Evolutionary conservation across 2,113 vertebrate genomes (phyloP).

Genomic region (Eublepharis macularius): DNA sequence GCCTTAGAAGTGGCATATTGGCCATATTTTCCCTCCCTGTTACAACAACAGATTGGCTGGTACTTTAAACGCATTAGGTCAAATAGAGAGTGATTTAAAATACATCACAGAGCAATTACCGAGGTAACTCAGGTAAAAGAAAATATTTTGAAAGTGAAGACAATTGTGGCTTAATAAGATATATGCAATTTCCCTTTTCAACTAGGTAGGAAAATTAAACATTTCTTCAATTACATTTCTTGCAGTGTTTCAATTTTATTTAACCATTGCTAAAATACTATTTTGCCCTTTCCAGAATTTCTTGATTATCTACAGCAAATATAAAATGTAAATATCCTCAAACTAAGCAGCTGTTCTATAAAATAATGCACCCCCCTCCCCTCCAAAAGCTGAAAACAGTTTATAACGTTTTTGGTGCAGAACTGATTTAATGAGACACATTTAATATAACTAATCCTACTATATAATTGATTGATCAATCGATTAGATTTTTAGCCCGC

Average conservation of each 20-base stretch:
- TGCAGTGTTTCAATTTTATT: not conserved
- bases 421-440: not conserved
- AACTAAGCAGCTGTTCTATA: not conserved
- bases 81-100: constrained; percentile 19
- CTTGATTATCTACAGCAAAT: not conserved
- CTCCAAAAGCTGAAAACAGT: not conserved
- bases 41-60: constrained; percentile 6
- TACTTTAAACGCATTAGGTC: constrained; percentile 4
- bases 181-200: not conserved
- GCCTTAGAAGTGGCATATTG: not conserved
- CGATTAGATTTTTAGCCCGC: no score
- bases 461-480: not conserved
- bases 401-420: not conserved
- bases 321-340: not conserved
- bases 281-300: constrained; percentile 6
- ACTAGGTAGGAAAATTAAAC: constrained; percentile 12
- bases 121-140: constrained; percentile 19
- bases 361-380: not conserved
- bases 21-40: not conserved
- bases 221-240: not conserved
- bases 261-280: not conserved
- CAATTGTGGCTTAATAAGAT: not conserved
- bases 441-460: no score
- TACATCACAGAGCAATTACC: constrained; percentile 1
- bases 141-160: constrained; percentile 2